These are phyloP conservation scores for Serinus canaria DNA, from an alignment of 2,113 vertebrate species.

Conservation along the genomic window DNA sequence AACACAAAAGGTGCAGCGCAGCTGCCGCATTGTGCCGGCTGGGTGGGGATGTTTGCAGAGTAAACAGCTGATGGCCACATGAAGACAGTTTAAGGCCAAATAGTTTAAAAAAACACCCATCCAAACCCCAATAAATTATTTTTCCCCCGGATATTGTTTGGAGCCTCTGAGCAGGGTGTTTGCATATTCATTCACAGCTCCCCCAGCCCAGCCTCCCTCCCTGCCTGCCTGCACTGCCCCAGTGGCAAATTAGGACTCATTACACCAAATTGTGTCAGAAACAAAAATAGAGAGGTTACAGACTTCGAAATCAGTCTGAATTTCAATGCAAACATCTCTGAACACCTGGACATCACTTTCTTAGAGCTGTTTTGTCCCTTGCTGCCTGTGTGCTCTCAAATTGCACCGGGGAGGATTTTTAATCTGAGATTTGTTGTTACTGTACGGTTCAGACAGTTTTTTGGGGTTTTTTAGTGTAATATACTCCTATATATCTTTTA, in stretches of 20 bases:
- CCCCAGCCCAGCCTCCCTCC: neutral
- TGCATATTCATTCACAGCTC: neutral
- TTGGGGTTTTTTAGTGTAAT: neutral
- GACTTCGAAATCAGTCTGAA: neutral
- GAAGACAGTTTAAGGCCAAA: constrained; percentile 71
- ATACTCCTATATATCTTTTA: neutral
- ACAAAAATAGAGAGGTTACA: constrained; percentile 22
- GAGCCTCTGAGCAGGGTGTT: neutral
- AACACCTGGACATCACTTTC: neutral
- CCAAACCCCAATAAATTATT: constrained; percentile 65
- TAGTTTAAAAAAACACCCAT: constrained; percentile 56
- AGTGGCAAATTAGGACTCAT: constrained; percentile 48
- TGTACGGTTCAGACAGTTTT: neutral
- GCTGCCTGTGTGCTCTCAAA: neutral
- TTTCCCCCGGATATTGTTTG: constrained; percentile 20
- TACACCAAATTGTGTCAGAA: constrained; percentile 20
- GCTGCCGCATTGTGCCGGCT: constrained; percentile 57
- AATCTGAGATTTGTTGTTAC: neutral
- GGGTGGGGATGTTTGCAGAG: constrained; percentile 66
- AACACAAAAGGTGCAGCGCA: constrained; percentile 71
- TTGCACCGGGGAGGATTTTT: neutral
- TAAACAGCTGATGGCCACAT: constrained; percentile 76
- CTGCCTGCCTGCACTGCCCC: neutral
- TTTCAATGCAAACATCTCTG: constrained; percentile 16
- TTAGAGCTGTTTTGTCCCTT: neutral